Base-by-base conservation (phyloP, 2,888 invertebrate species). In the Platynereis dumerilii region DNA sequence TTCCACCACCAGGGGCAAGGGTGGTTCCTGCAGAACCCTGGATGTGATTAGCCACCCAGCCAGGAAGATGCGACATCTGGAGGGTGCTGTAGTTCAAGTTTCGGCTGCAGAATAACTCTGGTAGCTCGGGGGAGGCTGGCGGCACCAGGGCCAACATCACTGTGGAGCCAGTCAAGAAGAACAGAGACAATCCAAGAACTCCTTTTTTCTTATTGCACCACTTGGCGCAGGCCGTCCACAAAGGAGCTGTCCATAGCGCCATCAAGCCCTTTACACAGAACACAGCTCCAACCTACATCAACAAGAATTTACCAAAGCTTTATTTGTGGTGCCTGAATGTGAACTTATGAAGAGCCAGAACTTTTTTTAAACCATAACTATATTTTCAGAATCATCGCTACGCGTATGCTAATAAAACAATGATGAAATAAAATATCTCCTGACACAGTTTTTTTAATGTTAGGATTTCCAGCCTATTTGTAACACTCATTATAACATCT, bases 211-310 rank as follows among this genome's bases (percentile, higher is more conserved):
- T 76, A 28, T 75, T 76, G 72, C 74, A 77, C 27, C 72, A 68
- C 26, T 74, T 73, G n/a, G 81, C 75, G 71, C 79, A 80, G 27
- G 70, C 71, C 5, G 79, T 73, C 80, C 79, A 80, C 5, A 78
- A 57, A 3, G 80, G 79, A 5, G 80, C 77, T 73, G 77, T 77
- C 12, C 78, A 60, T 56, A 80, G 73, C 7, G 75, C 74, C 20
- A 77, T 73, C 26, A 76, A 60, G 24, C 79, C 78, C 62, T 79
- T 78, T 5, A 70, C 72, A 28, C 78, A 78, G 52, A 80, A 76
- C 20, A 79, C 69, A 17, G 76, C 60, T 12, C 81, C 80, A 5
- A 75, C 75, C 34, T 34, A 12, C 12, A 12, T 12, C n/a, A n/a
- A n/a, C n/a, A n/a, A n/a, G n/a, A n/a, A n/a, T n/a, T n/a, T n/a